Evolutionary conservation across 1,140 invertebrate genomes (phyloP), one percentile per base, ranked within the genome.

Genomic region (Drosophila melanogaster): DNA sequence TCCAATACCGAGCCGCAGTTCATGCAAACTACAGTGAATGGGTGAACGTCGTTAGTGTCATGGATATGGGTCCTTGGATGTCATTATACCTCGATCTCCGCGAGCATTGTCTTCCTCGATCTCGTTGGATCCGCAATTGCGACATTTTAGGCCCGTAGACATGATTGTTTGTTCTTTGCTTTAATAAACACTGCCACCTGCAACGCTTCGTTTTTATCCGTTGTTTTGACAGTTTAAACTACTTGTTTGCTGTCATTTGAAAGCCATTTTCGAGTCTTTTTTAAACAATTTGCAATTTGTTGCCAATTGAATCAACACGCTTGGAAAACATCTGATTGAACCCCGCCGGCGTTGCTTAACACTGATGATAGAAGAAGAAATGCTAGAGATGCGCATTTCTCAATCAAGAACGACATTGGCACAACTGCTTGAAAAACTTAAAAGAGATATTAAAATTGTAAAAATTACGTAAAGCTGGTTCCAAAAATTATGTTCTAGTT

Each of bases 1-100:
- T 99, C 98, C 3, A 99, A 92, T 3, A 99, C 98, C 35, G 96
- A 96, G 44, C 98, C 99, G 94, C 99, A 99, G 80, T 96, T 96
- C 35, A 96, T 99, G 93, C 99, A 99, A 0, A 99, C 97, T 40
- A 2, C 5, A 61, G 30, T 1, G 3, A 5, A 3, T 14, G 10
- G 8, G 30, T 10, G 8, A 30, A 30, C 30, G 30, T 30, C 30
- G 30, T 30, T 10, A 30, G 8, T 30, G 26, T 0, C 1, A 30
- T 30, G 26, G 6, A 30, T 2, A 30, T 30, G 30, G 30, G 3
- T 30, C 7, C 2, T 30, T 30, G 8, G 8, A 10, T 30, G 30
- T 10, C 7, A 1, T 46, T n/a, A 15, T 62, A 90, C 85, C 85
- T 14, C 81, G 70, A 95, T 99, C 98, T 47, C 98, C 98, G 87